Evolutionary conservation across 1,140 invertebrate genomes (phyloP), one percentile per base, ranked within the genome.

Genomic region (Diorhabda elongata): DNA sequence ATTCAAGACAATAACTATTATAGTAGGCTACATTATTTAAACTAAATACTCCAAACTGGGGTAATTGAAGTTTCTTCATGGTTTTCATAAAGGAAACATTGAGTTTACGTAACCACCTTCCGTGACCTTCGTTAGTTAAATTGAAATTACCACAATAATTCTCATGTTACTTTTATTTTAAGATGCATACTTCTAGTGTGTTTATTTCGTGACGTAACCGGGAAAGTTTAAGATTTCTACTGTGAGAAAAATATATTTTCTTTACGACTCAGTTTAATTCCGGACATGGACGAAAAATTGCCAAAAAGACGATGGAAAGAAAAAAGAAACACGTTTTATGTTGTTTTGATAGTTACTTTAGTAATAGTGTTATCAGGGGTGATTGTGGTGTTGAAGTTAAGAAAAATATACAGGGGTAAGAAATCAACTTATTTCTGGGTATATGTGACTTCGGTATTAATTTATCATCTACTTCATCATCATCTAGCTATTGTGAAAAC

Each of bases 351-450:
- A 26, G 42, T 65, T 3, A 57, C 58, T 47, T 65, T 58, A 4
- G 64, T 65, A 8, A 42, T 56, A 41, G 11, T 65, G n/a, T 42
- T 65, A 8, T 56, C 64, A 5, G 47, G 44, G 42, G 11, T 65
- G 8, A 65, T 65, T 11, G 47, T 65, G n/a, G 41, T 58, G 41
- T 65, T 56, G 52, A 65, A 65, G 42, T 8, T 65, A 45, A 58
- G 41, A 5, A 65, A 45, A 42, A 47, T 65, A 26, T 9, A 42
- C 7, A 43, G 42, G 7, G 64, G 64, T 65, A 65, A 65, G 64
- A 42, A 56, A 26, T 26, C 26, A 26, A 26, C 26, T 26, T 26
- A 26, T 26, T 26, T 26, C 26, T 26, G 26, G 26, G 1, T 26
- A 11, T 11, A 11, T 11, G 11, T 11, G 11, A 11, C 2, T 52